Evolutionary conservation across 2,797 vertebrate species (phyloP), one percentile per base, ranked within the genome.

Genomic region (Centroberyx gerrardi): DNA sequence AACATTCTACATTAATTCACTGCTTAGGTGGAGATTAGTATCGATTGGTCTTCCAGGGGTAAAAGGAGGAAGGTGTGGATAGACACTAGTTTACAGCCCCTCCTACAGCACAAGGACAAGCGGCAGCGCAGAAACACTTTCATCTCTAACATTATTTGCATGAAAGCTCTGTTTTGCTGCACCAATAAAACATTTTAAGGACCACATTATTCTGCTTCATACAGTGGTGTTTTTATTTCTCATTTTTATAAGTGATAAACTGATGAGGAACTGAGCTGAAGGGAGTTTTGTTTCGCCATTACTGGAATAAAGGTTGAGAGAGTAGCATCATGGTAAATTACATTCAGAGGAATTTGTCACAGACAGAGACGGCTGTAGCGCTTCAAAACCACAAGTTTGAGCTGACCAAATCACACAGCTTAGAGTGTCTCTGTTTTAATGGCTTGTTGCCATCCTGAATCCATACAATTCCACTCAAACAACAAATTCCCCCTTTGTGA

Each of bases 1-100:
- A 85, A 87, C 75, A 71, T 81, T 86, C 46, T 65, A 76, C 85
- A 94, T 93, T 87, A 89, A 94, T 91, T 93, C 87, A 85, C 75
- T 77, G 87, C 85, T 86, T 72, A 83, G 87, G 75, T 83, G 81
- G 62, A 91, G 87, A 92, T 92, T 82, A 91, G 81, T 90, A 93
- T 90, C 78, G 88, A 94, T 90, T 88, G 87, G 73, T 76, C 70
- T 71, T 86, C 78, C 58, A 66, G 74, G 69, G 72, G 78, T 78
- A 70, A 59, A 64, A 62, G 60, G 48, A 72, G 72, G 74, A 27
- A n/a, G 28, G 63, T 18, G 74, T 72, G 55, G 69, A 82, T 53
- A 69, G 55, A 81, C 63, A 59, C 67, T 13, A 70, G 71, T 79
- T 82, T 75, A 72, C 28, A 53, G 61, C n/a, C 52, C 22, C 33